These are phyloP conservation scores for Fissipunctia ypsillon DNA, from an alignment of 2,888 invertebrate species.

Conservation along the genomic window DNA sequence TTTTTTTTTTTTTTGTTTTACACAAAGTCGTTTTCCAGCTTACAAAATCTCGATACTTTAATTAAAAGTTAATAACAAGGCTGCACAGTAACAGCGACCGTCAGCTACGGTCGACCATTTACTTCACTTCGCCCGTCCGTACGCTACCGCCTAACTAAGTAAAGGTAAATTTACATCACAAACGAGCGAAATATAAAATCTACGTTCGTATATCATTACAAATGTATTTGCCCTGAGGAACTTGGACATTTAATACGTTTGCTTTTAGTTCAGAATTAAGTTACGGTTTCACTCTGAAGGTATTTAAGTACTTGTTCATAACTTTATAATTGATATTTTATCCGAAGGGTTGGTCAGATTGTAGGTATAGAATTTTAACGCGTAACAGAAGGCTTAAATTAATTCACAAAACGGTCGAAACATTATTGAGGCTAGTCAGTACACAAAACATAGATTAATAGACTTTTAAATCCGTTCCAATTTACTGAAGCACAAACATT, in stretches of 20 bases:
- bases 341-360: not conserved
- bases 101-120: conserved; percentile 70
- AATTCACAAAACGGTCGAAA: not conserved
- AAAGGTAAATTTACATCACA: conserved; percentile 84
- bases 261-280: conserved; percentile 57
- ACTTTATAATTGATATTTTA: conserved; percentile 10
- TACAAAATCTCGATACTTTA: conserved; percentile 66
- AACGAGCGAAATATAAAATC: conserved; percentile 81
- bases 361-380: not conserved
- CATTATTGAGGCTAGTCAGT: not conserved
- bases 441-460: conserved; percentile 49
- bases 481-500: conserved; percentile 55
- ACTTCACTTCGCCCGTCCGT: conserved; percentile 71
- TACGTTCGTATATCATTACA: conserved; percentile 72
- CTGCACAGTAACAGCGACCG: conserved; percentile 59
- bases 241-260: conserved; percentile 71
- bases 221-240: conserved; percentile 73
- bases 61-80: conserved; percentile 74
- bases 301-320: conserved; percentile 24
- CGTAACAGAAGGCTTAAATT: not conserved
- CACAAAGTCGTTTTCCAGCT: conserved; percentile 45
- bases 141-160: conserved; percentile 78
- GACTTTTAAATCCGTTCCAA: conserved; percentile 53
- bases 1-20: conserved; percentile 26
- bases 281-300: conserved; percentile 37